Base-by-base conservation (phyloP, 2,888 invertebrate species). In the Eristalinus aeneus region DNA sequence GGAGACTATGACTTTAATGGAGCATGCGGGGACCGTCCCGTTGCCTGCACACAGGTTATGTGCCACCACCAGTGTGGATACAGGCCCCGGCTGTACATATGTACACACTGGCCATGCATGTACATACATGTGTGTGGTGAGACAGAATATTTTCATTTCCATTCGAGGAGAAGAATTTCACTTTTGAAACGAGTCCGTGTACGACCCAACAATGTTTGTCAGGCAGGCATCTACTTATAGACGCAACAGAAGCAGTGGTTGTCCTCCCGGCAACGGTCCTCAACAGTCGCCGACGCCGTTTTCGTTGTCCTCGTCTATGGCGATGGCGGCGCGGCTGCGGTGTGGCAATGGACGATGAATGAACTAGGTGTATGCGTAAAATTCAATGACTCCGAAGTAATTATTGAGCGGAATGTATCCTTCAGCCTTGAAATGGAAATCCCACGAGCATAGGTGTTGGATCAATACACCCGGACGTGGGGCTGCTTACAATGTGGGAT, bases 1-100 rank as follows among this genome's bases (percentile, higher is more conserved):
- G 82, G 86, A 86, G 82, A 82, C 77, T 85, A 58, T 86, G 86
- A 86, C 81, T 86, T 86, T 82, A 86, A 86, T 86, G 82, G 86
- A 86, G 82, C 86, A 86, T 86, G 86, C 86, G 86, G 82, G 69
- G 61, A 86, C 82, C 86, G 82, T 86, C 78, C 73, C 78, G 78
- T 69, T 73, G 69, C 27, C 27, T 3, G 5, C 82, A 82, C 81
- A 86, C 86, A 86, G 82, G 86, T 86, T 82, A 82, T 86, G 69
- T 65, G 65, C 32, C 54, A 6, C 46, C 8, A 46, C 46, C n/a
- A 6, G 34, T 27, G 22, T 56, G 22, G 23, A 46, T 16, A 27
- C 22, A 23, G 4, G 20, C 20, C 16, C 9, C 16, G 16, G 22
- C 23, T 34, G 58, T 39, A 60, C 54, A 11, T 54, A 71, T 32